These are phyloP conservation scores for Micronycteris hirsuta DNA, from an alignment of 2,113 vertebrate species.

Conservation along the genomic window DNA sequence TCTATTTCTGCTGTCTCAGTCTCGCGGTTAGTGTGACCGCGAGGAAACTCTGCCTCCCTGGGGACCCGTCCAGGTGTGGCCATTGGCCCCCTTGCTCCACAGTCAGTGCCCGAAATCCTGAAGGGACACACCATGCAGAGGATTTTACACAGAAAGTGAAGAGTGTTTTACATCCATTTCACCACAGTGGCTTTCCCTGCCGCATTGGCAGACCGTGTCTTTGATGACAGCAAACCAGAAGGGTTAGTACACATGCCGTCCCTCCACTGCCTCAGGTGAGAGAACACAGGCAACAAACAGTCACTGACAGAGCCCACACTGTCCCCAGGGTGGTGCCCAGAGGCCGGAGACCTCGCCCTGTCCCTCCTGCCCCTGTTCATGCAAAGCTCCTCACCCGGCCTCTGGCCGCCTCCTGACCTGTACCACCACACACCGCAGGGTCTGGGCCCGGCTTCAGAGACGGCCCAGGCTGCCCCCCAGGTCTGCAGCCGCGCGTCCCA, in stretches of 20 bases:
- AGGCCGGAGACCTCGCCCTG: neutral
- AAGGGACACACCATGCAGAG: constrained; percentile 43
- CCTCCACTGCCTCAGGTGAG: neutral
- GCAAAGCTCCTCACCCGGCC: neutral
- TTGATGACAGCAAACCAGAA: neutral
- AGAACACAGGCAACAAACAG: neutral
- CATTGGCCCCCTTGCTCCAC: constrained; percentile 20
- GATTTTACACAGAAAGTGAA: constrained; percentile 27
- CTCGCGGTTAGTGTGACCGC: neutral
- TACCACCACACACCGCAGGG: neutral
- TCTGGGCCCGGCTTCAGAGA: neutral
- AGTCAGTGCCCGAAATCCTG: constrained; percentile 33
- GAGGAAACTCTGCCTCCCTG: neutral
- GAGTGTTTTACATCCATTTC: constrained; percentile 11
- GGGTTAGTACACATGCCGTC: neutral
- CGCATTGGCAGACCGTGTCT: neutral
- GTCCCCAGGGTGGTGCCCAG: neutral
- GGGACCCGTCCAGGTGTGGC: constrained; percentile 31
- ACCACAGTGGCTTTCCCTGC: neutral
- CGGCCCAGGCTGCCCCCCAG: neutral
- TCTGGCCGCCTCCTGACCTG: neutral
- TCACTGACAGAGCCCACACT: neutral
- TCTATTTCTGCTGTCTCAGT: too few species aligned
- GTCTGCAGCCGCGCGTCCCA: neutral
- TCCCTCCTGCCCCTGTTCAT: too few species aligned